Conservation (phyloP, 2,888 invertebrate genomes). For the Apantesis nais region DNA sequence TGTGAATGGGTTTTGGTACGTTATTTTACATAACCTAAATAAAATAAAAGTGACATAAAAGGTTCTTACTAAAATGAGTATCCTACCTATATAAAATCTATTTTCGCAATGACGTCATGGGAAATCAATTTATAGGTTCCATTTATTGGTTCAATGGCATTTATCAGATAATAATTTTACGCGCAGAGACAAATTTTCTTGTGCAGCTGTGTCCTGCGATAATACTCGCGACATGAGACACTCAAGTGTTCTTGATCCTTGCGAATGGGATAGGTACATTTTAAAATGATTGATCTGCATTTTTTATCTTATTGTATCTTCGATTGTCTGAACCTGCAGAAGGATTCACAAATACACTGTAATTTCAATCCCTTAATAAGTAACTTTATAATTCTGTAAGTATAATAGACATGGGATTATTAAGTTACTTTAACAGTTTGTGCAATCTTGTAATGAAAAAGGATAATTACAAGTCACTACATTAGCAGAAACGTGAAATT, state of each 20-base stretch:
- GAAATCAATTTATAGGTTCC: slow-evolving; percentile 71
- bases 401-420: no score
- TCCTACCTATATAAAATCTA: slow-evolving; percentile 9
- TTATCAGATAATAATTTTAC: slow-evolving; percentile 81
- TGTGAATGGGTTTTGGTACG: no score
- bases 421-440: no score
- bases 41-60: neutral
- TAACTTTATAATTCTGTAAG: no score
- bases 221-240: slow-evolving; percentile 49
- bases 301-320: no score
- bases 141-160: slow-evolving; percentile 74
- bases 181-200: slow-evolving; percentile 73
- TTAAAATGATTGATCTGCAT: neutral
- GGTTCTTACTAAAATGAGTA: neutral
- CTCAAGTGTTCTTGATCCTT: slow-evolving; percentile 41
- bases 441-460: no score
- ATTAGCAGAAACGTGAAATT: no score
- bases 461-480: no score
- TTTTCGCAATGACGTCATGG: slow-evolving; percentile 71
- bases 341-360: no score
- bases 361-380: no score
- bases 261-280: neutral
- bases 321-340: no score
- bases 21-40: no score
- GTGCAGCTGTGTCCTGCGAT: slow-evolving; percentile 80